These are phyloP conservation scores for Girardinus metallicus DNA, from an alignment of 2,797 vertebrate genomes.

Conservation along the genomic window DNA sequence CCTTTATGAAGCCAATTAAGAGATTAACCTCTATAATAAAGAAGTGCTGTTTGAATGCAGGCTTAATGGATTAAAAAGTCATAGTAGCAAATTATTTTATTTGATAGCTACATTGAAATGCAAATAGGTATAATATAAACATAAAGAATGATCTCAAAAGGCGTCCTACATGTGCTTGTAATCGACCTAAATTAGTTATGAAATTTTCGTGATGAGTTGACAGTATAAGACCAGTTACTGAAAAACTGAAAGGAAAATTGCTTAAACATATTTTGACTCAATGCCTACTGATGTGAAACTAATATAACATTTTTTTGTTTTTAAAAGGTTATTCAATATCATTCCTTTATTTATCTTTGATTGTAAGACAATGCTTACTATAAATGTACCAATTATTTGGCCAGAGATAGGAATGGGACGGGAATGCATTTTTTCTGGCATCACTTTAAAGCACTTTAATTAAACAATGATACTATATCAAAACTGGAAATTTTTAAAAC, in stretches of 20 bases:
- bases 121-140: not conserved
- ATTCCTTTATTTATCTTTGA: not conserved
- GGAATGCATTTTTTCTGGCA: not conserved
- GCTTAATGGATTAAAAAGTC: not conserved
- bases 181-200: not conserved
- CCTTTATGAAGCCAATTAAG: not conserved
- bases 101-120: not conserved
- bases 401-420: too few species aligned
- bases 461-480: too few species aligned
- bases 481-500: not conserved
- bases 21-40: not conserved
- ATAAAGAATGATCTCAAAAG: not conserved
- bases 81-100: not conserved
- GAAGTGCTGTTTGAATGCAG: not conserved
- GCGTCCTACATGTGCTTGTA: not conserved
- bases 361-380: not conserved
- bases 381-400: not conserved
- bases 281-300: not conserved
- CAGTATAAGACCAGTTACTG: not conserved
- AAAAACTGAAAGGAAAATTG: not conserved
- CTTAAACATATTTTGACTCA: not conserved
- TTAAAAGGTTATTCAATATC: not conserved
- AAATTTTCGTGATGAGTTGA: not conserved
- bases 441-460: not conserved
- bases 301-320: not conserved